phyloP scores from a whole-genome alignment of 2,888 invertebrate genomes.

The Melinaea menophilus region DNA sequence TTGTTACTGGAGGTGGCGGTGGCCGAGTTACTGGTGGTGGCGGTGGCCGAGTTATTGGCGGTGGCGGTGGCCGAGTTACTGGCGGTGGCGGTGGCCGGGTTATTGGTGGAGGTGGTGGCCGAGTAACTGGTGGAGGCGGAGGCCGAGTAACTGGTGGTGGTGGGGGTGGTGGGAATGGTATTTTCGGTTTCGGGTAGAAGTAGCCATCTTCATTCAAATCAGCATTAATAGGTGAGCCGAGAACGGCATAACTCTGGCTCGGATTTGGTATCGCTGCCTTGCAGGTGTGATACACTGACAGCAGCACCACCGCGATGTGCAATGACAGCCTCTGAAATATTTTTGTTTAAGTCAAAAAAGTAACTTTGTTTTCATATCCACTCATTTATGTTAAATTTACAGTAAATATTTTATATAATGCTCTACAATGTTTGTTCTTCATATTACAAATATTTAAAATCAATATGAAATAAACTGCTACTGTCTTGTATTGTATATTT shows the following conservation, averaged over 20 bases:
- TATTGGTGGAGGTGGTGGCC: slow-evolving; percentile 24
- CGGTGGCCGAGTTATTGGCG: slow-evolving; percentile 22
- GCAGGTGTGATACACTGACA: slow-evolving; percentile 64
- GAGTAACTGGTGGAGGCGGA: slow-evolving; percentile 26
- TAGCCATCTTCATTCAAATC: slow-evolving; percentile 68
- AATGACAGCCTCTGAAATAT: slow-evolving; percentile 70
- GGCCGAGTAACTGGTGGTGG: slow-evolving; percentile 26
- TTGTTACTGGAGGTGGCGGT: slow-evolving; percentile 29
- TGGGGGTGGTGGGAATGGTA: slow-evolving; percentile 61
- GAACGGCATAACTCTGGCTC: slow-evolving; percentile 63
- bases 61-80: slow-evolving; percentile 24
- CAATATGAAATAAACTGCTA: too few species aligned
- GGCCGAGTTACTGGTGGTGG: slow-evolving; percentile 29
- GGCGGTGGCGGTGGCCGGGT: slow-evolving; percentile 33
- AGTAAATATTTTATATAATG: too few species aligned
- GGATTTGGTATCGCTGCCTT: slow-evolving; percentile 60
- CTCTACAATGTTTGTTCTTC: too few species aligned
- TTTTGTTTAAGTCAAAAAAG: neutral
- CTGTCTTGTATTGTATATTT: too few species aligned
- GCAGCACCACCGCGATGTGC: slow-evolving; percentile 65
- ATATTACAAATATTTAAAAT: too few species aligned
- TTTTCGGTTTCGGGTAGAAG: slow-evolving; percentile 67
- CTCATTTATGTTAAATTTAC: too few species aligned
- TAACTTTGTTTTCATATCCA: neutral
- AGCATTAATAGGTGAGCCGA: slow-evolving; percentile 60